phyloP scores from a whole-genome alignment of 2,113 vertebrate genomes.

The Sturnus vulgaris region DNA sequence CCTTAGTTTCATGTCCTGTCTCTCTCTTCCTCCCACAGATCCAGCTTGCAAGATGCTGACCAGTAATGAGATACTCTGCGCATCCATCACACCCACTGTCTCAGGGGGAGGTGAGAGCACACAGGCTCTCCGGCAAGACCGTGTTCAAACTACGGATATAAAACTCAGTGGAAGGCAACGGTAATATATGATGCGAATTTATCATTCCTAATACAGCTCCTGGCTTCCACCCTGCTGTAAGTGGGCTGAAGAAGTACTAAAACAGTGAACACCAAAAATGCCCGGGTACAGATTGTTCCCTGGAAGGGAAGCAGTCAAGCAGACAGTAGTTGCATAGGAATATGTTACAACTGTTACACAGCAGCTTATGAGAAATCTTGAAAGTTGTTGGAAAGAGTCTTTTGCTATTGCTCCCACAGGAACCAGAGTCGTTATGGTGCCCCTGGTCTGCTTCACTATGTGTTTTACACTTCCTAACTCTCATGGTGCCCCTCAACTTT shows the following conservation, averaged over 20 bases:
- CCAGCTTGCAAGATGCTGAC: background rate
- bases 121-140: background rate
- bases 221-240: background rate
- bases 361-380: background rate
- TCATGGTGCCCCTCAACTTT: background rate
- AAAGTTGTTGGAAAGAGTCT: background rate
- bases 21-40: background rate
- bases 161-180: background rate
- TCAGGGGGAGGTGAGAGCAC: background rate
- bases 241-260: background rate
- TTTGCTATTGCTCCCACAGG: background rate
- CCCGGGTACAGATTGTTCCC: background rate
- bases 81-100: background rate
- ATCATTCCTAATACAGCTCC: background rate
- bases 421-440: rapidly evolving
- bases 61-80: background rate
- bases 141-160: background rate
- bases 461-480: background rate
- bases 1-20: background rate
- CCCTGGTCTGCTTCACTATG: background rate
- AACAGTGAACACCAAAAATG: background rate
- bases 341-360: background rate
- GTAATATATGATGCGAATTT: background rate
- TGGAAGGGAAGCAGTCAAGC: background rate
- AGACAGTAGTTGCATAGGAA: background rate